Evolutionary conservation across 2,113 vertebrate species (phyloP).

Genomic region (Gasterosteus nipponicus): DNA sequence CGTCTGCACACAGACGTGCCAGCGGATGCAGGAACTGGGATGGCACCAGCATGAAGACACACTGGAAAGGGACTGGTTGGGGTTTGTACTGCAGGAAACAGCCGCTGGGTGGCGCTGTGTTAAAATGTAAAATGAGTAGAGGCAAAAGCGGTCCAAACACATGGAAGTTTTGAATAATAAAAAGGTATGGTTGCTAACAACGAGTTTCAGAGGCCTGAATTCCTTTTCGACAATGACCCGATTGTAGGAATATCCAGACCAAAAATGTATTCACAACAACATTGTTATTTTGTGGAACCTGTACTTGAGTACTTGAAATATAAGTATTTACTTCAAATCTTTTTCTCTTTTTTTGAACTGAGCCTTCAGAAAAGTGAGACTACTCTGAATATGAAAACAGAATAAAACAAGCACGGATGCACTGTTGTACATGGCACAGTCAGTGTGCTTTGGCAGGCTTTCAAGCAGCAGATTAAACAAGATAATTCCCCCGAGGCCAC

Average conservation of each 20-base stretch:
- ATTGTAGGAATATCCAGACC: constrained; percentile 24
- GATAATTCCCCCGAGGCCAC: constrained; percentile 37
- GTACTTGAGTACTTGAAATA: constrained; percentile 24
- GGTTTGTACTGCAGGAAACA: constrained; percentile 17
- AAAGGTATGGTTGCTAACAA: constrained; percentile 8
- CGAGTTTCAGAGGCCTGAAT: constrained; percentile 19
- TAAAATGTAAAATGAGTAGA: constrained; percentile 35
- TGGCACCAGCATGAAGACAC: constrained; percentile 7
- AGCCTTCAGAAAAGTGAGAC: not conserved
- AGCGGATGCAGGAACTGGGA: constrained; percentile 24
- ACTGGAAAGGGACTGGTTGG: not conserved
- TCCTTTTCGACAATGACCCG: constrained; percentile 23
- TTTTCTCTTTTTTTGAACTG: not conserved
- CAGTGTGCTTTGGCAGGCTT: constrained; percentile 46
- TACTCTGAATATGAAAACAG: constrained; percentile 1
- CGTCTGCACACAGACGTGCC: constrained; percentile 5
- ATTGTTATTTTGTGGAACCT: constrained; percentile 27
- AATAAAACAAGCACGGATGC: constrained; percentile 31
- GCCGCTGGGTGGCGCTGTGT: constrained; percentile 65
- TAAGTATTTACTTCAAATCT: not conserved
- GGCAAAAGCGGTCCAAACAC: not conserved
- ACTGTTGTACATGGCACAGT: not conserved
- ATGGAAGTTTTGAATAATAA: not conserved
- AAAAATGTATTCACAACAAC: constrained; percentile 29
- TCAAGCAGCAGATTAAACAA: constrained; percentile 57